These are phyloP conservation scores for Aromia moschata DNA, from an alignment of 2,888 invertebrate species.

Conservation along the genomic window DNA sequence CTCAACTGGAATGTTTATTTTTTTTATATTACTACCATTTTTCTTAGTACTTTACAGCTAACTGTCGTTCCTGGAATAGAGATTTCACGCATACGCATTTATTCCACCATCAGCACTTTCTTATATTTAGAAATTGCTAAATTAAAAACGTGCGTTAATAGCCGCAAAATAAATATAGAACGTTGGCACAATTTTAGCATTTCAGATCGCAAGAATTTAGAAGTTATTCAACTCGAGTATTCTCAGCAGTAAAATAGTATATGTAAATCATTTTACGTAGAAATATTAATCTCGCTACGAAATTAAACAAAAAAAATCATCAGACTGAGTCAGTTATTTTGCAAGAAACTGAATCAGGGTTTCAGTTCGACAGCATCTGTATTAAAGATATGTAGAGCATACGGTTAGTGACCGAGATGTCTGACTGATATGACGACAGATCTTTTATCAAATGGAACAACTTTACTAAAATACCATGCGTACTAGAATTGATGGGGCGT, in stretches of 20 bases:
- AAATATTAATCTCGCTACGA: constrained; percentile 3
- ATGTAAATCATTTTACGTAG: constrained; percentile 1
- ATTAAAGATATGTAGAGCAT: neutral
- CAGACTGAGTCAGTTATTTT: too few relatives aligned
- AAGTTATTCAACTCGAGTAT: constrained; percentile 15
- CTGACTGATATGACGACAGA: neutral
- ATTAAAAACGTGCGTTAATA: constrained; percentile 12
- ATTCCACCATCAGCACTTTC: neutral
- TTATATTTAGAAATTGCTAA: constrained; percentile 22
- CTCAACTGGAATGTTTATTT: too few relatives aligned
- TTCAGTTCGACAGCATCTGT: neutral
- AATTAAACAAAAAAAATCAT: too few relatives aligned
- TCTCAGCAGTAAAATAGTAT: neutral
- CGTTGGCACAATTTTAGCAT: constrained; percentile 12
- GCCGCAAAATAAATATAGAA: constrained; percentile 11
- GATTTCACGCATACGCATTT: too few relatives aligned
- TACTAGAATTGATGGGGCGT: too few relatives aligned
- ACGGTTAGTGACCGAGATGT: neutral
- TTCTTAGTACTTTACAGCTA: constrained; percentile 3
- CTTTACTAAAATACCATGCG: neutral
- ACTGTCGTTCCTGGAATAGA: constrained; percentile 7
- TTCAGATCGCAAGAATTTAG: neutral
- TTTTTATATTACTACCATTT: neutral
- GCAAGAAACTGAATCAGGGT: neutral
- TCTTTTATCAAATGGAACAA: neutral